These are phyloP conservation scores for Antedon mediterranea DNA, from an alignment of 53 echinoderm and acorn worm species.

Conservation along the genomic window DNA sequence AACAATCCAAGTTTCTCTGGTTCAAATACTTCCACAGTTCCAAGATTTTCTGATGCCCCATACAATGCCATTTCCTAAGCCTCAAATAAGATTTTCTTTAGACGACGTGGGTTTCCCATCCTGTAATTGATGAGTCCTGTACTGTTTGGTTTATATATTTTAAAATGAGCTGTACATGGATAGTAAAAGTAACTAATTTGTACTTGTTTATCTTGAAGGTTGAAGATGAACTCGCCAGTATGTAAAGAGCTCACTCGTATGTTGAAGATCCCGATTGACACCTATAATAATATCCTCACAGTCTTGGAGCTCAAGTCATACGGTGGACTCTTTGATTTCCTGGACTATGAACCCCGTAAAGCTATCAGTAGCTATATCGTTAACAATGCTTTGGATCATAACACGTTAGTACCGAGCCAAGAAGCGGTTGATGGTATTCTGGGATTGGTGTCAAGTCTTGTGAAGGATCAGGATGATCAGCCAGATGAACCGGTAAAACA, in stretches of 20 bases:
- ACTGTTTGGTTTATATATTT: background rate
- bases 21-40: too few relatives aligned
- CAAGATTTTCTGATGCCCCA: too few relatives aligned
- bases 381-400: conserved; percentile 78
- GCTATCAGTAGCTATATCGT: conserved; percentile 58
- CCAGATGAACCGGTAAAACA: conserved; percentile 73
- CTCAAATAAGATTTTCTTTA: too few relatives aligned
- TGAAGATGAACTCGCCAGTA: conserved; percentile 58
- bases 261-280: conserved; percentile 90
- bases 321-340: conserved; percentile 64
- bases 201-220: conserved; percentile 4
- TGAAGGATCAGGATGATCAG: conserved; percentile 84
- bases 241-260: conserved; percentile 85
- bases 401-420: conserved; percentile 36
- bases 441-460: conserved; percentile 60
- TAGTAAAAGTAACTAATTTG: too few relatives aligned
- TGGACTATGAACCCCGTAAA: conserved; percentile 78
- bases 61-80: too few relatives aligned
- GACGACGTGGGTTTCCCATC: too few relatives aligned
- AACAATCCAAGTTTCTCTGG: too few relatives aligned
- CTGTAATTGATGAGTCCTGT: background rate
- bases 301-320: conserved; percentile 65
- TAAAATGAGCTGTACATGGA: too few relatives aligned
- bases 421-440: conserved; percentile 78
- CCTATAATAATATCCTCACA: conserved; percentile 79